A percentile compares a stretch with the other conserved stretches of the same genome.
Conservation (phyloP, 2,113 vertebrate genomes). For the Neomonachus schauinslandi region DNA sequence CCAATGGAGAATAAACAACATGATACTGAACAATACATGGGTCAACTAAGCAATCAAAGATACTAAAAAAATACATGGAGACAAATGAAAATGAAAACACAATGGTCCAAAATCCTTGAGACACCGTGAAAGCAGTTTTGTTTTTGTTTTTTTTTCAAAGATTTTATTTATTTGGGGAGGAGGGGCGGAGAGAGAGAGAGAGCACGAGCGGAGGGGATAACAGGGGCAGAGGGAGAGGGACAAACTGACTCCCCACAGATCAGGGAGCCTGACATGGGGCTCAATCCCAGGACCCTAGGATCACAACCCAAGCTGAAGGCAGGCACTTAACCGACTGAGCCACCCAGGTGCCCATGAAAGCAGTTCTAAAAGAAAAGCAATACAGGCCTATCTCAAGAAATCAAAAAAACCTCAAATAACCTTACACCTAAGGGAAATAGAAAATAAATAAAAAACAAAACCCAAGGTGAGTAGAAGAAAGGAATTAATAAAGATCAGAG, state of each 20-base stretch:
- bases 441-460: neutral
- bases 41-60: neutral
- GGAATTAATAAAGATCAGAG: neutral
- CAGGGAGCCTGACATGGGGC: too few relatives aligned
- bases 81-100: neutral
- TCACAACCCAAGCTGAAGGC: too few relatives aligned
- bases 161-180: too few relatives aligned
- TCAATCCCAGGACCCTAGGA: too few relatives aligned
- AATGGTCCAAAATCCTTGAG: neutral
- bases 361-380: neutral
- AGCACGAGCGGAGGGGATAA: too few relatives aligned
- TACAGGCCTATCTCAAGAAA: neutral
- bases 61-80: neutral
- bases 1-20: neutral
- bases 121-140: neutral
- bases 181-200: too few relatives aligned
- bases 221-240: too few relatives aligned
- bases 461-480: neutral
- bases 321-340: too few relatives aligned
- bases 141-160: neutral
- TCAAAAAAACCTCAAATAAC: neutral
- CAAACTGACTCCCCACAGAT: too few relatives aligned
- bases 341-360: neutral
- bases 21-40: neutral
- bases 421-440: neutral